A percentile compares a stretch with the other conserved stretches of the same genome.
These are phyloP conservation scores for Mesembrinibis cayennensis DNA, from an alignment of 2,113 vertebrate genomes.

Conservation along the genomic window DNA sequence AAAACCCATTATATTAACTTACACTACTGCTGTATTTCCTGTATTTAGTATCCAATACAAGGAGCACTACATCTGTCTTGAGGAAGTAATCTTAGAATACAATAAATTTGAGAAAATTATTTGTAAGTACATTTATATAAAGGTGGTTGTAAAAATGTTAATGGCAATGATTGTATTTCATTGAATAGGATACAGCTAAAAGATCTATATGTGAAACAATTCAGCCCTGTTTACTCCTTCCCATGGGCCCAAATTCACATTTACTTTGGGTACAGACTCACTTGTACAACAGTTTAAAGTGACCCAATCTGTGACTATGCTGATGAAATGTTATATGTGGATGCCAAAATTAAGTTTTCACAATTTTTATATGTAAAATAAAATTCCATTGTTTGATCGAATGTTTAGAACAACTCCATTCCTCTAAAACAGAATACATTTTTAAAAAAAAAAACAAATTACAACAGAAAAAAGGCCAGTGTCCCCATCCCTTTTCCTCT, in stretches of 20 bases:
- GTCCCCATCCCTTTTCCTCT: background rate
- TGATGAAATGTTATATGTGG: background rate
- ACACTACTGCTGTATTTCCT: background rate
- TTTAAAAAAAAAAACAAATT: background rate
- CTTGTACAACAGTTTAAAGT: background rate
- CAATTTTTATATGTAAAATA: background rate
- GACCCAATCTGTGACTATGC: background rate
- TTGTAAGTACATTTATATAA: background rate
- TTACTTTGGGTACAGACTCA: background rate
- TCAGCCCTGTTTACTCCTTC: background rate
- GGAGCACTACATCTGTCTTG: background rate
- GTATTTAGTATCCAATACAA: background rate
- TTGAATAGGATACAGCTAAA: background rate
- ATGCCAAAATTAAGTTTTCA: background rate
- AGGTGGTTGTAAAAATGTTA: background rate
- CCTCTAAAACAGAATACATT: background rate
- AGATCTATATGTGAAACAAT: background rate
- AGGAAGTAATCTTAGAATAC: background rate
- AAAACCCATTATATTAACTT: background rate
- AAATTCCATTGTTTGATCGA: background rate
- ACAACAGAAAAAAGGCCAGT: background rate
- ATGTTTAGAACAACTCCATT: background rate
- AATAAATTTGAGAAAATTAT: background rate
- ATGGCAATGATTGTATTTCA: background rate
- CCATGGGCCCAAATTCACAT: background rate